These are phyloP conservation scores for Physocephala rufipes DNA, from an alignment of 2,888 invertebrate species.

Conservation along the genomic window DNA sequence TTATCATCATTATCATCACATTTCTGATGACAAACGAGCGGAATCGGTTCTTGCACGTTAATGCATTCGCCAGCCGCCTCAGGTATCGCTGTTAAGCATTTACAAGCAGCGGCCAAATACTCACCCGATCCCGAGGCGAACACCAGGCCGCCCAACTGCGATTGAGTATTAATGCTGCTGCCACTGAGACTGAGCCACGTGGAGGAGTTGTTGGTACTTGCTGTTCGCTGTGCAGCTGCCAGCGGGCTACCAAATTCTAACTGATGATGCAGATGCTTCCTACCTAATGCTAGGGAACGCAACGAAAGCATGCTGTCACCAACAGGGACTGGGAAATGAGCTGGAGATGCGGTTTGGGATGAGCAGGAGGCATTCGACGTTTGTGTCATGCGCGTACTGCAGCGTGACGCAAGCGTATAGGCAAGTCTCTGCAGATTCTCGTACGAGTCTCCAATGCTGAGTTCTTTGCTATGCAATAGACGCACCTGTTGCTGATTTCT, in stretches of 20 bases:
- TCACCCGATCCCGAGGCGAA: slow-evolving; percentile 48
- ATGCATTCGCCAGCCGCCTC: slow-evolving; percentile 52
- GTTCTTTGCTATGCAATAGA: slow-evolving; percentile 59
- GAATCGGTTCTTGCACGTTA: slow-evolving; percentile 12
- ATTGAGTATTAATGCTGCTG: slow-evolving; percentile 56
- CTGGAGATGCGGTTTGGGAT: slow-evolving; percentile 56
- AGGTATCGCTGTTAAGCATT: slow-evolving; percentile 63
- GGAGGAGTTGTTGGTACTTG: slow-evolving; percentile 50
- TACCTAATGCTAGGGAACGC: slow-evolving; percentile 50
- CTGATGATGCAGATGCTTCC: slow-evolving; percentile 44
- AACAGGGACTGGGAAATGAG: slow-evolving; percentile 40
- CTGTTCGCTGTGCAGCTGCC: slow-evolving; percentile 35
- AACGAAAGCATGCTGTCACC: slow-evolving; percentile 50
- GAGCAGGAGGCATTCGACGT: slow-evolving; percentile 46
- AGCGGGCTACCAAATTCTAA: slow-evolving; percentile 43
- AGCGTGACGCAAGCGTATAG: slow-evolving; percentile 56
- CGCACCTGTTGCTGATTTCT: slow-evolving; percentile 61
- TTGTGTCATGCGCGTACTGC: slow-evolving; percentile 50
- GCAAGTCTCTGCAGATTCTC: slow-evolving; percentile 64
- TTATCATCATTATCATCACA: slow-evolving; percentile 34
- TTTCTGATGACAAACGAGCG: slow-evolving; percentile 35
- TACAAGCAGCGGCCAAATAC: slow-evolving; percentile 54
- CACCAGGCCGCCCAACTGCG: slow-evolving; percentile 39
- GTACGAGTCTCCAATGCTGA: slow-evolving; percentile 57
- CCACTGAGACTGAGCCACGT: slow-evolving; percentile 59